Evolutionary conservation across 2,888 invertebrate species (phyloP).

Genomic region (Sesia bembeciformis): DNA sequence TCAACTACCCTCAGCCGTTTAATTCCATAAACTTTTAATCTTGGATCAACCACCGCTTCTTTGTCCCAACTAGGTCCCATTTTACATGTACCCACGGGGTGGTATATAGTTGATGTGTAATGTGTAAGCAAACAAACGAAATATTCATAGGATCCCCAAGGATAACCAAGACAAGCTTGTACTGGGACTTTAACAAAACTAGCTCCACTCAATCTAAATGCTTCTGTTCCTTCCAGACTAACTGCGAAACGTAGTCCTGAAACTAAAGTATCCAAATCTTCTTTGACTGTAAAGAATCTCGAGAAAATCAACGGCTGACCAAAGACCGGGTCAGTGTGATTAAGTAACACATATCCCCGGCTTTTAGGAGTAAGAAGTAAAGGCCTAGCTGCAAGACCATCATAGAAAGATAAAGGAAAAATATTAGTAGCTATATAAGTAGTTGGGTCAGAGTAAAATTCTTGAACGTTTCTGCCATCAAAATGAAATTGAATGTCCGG

Average conservation of each 20-base stretch:
- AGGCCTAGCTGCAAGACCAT: constrained; percentile 76
- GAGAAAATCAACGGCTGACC: constrained; percentile 84
- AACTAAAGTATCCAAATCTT: constrained; percentile 77
- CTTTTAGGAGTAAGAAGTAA: constrained; percentile 78
- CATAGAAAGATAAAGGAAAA: constrained; percentile 76
- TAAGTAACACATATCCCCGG: constrained; percentile 76
- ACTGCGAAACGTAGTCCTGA: constrained; percentile 76
- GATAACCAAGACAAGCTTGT: constrained; percentile 70
- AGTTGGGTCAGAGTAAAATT: constrained; percentile 75
- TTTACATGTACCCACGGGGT: constrained; percentile 81
- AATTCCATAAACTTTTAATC: constrained; percentile 77
- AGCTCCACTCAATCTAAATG: constrained; percentile 74
- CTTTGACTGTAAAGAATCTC: constrained; percentile 76
- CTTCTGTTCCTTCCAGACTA: constrained; percentile 73
- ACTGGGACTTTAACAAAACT: constrained; percentile 70
- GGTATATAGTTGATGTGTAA: constrained; percentile 81
- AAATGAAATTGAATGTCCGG: constrained; percentile 81
- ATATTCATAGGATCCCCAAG: constrained; percentile 78
- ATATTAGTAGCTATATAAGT: constrained; percentile 57
- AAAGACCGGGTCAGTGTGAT: constrained; percentile 80
- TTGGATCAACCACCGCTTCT: constrained; percentile 78
- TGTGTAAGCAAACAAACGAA: constrained; percentile 77
- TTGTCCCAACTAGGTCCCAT: constrained; percentile 79
- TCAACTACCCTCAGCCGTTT: constrained; percentile 78
- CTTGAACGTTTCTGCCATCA: constrained; percentile 71